These are phyloP conservation scores for Heliothis subflexa DNA, from an alignment of 1,140 invertebrate genomes.

Conservation along the genomic window DNA sequence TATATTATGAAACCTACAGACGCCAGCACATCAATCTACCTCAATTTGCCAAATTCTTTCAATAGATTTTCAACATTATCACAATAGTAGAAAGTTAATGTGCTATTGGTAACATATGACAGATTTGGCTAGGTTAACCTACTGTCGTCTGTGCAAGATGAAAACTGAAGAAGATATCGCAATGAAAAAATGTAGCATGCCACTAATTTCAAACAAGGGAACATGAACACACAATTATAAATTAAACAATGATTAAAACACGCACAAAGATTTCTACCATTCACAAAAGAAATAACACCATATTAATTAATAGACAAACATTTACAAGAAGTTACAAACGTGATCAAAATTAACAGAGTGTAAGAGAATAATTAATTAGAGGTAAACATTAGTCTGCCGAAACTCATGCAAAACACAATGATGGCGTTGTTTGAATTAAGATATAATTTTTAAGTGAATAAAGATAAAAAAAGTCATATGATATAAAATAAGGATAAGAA, in stretches of 20 bases:
- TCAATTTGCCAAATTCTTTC: no score
- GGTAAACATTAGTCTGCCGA: not conserved
- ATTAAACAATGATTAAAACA: not conserved
- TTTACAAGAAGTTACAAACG: not conserved
- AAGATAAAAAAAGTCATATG: not conserved
- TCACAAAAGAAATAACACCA: not conserved
- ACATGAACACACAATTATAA: not conserved
- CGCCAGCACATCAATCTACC: not conserved
- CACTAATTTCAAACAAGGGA: not conserved
- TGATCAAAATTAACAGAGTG: not conserved
- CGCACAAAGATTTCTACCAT: not conserved
- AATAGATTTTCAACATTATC: no score
- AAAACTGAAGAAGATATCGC: not conserved
- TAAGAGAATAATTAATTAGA: not conserved
- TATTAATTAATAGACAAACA: not conserved
- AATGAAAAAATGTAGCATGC: not conserved
- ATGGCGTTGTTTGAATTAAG: not conserved
- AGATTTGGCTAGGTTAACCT: no score
- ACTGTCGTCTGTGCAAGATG: not conserved
- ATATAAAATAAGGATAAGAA: not conserved
- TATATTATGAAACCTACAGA: not conserved
- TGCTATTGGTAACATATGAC: no score
- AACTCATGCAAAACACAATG: constrained; percentile 17
- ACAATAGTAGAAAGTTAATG: no score
- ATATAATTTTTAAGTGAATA: not conserved